phyloP scores from a whole-genome alignment of 92 coral and sea anemone genomes.

The Hydrozoanthus gracilis region DNA sequence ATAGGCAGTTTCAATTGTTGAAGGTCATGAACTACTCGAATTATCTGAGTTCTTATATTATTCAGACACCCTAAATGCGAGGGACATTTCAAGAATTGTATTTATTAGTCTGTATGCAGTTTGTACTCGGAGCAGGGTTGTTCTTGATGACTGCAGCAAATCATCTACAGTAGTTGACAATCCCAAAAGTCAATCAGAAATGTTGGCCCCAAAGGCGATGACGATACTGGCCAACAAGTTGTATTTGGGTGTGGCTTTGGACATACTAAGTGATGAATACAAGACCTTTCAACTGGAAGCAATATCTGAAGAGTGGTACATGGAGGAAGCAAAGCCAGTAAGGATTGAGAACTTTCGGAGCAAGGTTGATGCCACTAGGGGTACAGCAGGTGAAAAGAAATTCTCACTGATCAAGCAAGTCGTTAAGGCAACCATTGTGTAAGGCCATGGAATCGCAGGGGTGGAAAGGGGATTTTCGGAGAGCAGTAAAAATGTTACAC shows the following conservation, averaged over 20 bases:
- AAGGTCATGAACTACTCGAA: no score
- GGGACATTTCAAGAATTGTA: no score
- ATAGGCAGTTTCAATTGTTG: no score
- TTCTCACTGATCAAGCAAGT: constrained; percentile 40
- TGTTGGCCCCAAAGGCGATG: constrained; percentile 62
- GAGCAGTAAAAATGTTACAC: constrained; percentile 57
- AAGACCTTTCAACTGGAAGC: constrained; percentile 47
- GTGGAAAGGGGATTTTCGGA: constrained; percentile 62
- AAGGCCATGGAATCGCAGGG: constrained; percentile 58
- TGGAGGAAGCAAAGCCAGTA: constrained; percentile 35
- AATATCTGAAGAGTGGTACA: constrained; percentile 55
- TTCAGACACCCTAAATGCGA: no score
- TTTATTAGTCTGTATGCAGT: neutral
- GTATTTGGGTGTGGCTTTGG: constrained; percentile 35
- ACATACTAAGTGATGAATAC: constrained; percentile 54
- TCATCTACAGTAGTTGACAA: constrained; percentile 42
- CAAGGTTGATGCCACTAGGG: constrained; percentile 44
- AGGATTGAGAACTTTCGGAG: constrained; percentile 44
- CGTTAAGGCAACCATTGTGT: constrained; percentile 52
- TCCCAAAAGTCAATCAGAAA: constrained; percentile 55
- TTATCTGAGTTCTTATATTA: no score
- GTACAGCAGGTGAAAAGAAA: constrained; percentile 49
- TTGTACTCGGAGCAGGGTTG: constrained; percentile 55
- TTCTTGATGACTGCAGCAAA: constrained; percentile 62
- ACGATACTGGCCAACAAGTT: constrained; percentile 57